phyloP scores from a whole-genome alignment of 2,113 vertebrate genomes.

The Gopherus flavomarginatus region DNA sequence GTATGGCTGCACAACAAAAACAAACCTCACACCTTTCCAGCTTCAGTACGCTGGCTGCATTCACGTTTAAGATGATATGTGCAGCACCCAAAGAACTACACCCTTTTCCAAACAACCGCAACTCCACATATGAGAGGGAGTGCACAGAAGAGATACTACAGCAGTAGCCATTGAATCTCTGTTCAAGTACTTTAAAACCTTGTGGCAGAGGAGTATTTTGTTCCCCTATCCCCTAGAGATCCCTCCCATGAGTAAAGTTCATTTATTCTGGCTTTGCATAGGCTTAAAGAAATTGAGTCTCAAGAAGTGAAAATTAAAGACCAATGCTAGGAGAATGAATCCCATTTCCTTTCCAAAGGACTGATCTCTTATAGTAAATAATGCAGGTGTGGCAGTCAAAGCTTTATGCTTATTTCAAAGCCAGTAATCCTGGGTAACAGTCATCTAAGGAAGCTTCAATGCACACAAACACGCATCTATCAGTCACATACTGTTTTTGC shows the following conservation, averaged over 20 bases:
- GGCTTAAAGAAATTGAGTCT: neutral
- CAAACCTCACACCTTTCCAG: no score
- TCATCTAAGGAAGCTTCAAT: constrained; percentile 2
- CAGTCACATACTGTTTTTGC: constrained; percentile 34
- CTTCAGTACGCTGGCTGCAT: no score
- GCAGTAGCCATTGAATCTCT: neutral
- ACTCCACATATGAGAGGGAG: no score
- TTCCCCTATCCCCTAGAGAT: neutral
- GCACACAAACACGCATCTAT: constrained; percentile 13
- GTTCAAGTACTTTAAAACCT: neutral
- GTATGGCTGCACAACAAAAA: no score
- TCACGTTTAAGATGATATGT: no score
- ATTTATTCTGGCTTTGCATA: neutral
- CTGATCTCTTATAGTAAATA: neutral
- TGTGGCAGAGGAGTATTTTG: neutral
- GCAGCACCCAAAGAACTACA: no score
- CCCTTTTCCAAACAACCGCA: no score
- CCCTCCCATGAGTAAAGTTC: neutral
- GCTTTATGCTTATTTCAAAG: constrained; percentile 7
- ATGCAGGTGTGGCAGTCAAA: neutral
- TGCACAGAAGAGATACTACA: neutral
- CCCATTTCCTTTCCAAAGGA: rapidly evolving
- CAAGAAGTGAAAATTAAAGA: no score
- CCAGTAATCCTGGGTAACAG: neutral
- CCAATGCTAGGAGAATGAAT: constrained; percentile 2